Conservation (phyloP, 37 sponge, comb jelly and placozoan species). For the Spongia lamella region DNA sequence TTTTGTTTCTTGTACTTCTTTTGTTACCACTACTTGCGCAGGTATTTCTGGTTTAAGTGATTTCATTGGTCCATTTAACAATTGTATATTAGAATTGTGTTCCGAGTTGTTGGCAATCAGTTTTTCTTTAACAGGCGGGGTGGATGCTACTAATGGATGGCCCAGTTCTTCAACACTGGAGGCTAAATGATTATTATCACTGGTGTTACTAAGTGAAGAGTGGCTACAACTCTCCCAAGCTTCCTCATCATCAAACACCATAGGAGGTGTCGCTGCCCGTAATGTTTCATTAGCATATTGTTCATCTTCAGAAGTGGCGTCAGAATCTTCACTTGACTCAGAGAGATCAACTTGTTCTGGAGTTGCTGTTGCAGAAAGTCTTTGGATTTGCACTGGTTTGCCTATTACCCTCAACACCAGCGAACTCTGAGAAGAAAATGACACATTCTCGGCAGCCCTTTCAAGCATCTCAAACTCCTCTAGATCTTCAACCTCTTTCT, state of each 20-base stretch:
- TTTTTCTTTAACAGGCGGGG: too few relatives aligned
- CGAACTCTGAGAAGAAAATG: conserved; percentile 66
- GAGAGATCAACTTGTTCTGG: conserved; percentile 3
- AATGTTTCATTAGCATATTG: conserved; percentile 43
- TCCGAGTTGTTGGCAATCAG: too few relatives aligned
- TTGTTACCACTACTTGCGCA: too few relatives aligned
- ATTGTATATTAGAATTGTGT: too few relatives aligned
- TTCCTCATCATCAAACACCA: conserved; percentile 80
- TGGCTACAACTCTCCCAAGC: conserved; percentile 75
- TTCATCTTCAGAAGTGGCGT: conserved; percentile 4
- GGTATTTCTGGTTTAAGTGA: too few relatives aligned
- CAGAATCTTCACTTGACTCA: background rate
- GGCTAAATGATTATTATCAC: background rate
- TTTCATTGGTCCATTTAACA: too few relatives aligned
- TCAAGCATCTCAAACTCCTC: conserved; percentile 84
- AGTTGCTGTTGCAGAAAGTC: background rate
- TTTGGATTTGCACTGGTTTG: background rate
- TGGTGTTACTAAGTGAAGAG: background rate
- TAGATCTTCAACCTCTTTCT: conserved; percentile 75
- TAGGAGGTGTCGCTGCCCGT: conserved; percentile 1
- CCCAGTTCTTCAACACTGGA: conserved; percentile 1
- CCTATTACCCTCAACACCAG: conserved; percentile 16
- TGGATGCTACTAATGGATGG: background rate
- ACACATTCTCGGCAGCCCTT: conserved; percentile 38
- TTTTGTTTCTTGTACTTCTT: too few relatives aligned